These are phyloP conservation scores for Telmatochromis sp. DNA, from an alignment of 2,113 vertebrate genomes.

Conservation along the genomic window DNA sequence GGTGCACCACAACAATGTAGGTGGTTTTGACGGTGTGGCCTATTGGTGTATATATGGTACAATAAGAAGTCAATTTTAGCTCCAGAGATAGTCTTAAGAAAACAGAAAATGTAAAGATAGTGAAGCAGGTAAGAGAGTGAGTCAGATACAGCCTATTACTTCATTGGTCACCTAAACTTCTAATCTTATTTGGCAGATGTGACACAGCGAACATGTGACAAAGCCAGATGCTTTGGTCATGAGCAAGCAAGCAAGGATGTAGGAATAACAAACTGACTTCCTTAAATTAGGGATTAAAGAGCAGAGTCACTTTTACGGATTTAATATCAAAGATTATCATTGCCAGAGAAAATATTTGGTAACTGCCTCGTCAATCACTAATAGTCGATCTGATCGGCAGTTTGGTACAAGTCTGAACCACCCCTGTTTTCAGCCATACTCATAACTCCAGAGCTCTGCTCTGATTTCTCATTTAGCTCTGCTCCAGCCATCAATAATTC, in stretches of 20 bases:
- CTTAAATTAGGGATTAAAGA: background rate
- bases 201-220: background rate
- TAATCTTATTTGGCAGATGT: background rate
- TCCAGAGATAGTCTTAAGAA: background rate
- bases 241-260: background rate
- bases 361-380: background rate
- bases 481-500: constrained; percentile 64
- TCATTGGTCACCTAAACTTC: background rate
- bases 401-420: background rate
- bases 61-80: background rate
- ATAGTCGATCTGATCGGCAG: background rate
- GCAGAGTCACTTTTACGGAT: background rate
- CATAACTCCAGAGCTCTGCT: constrained; percentile 9
- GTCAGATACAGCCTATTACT: background rate
- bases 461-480: constrained; percentile 63
- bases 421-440: background rate
- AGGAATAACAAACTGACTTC: background rate
- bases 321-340: background rate
- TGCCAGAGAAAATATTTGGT: background rate
- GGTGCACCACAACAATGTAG: background rate
- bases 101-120: background rate
- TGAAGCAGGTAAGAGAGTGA: background rate
- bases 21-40: background rate
- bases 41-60: background rate
- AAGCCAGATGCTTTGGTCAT: background rate